phyloP scores from a whole-genome alignment of 2,113 vertebrate genomes.

The Cettia cetti region DNA sequence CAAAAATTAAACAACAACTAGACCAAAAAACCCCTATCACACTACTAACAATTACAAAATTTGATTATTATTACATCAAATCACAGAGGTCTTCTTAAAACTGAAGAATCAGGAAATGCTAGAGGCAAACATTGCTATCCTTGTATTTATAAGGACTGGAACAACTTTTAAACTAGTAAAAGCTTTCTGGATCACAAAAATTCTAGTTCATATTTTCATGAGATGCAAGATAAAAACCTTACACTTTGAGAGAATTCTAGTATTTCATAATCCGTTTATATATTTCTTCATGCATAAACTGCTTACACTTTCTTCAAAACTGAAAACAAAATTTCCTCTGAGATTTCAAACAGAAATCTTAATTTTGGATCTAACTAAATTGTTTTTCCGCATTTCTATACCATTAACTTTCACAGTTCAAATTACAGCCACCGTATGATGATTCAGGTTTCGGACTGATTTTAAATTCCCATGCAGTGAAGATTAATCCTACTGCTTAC shows the following conservation, averaged over 20 bases:
- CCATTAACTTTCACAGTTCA: constrained; percentile 42
- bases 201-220: constrained; percentile 29
- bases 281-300: not conserved
- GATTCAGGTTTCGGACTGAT: constrained; percentile 2
- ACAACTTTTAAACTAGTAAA: not conserved
- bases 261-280: not conserved
- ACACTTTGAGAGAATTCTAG: not conserved
- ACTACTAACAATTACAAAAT: not conserved
- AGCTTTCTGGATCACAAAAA: constrained; percentile 28
- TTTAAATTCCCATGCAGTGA: constrained; percentile 33
- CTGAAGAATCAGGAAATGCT: constrained; percentile 1
- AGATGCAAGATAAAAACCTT: constrained; percentile 25
- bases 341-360: not conserved
- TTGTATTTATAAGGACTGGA: not conserved
- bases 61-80: not conserved
- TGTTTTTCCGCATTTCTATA: constrained; percentile 9
- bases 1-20: not conserved
- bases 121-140: not conserved
- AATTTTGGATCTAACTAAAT: not conserved
- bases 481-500: constrained; percentile 52
- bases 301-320: not conserved
- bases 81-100: not conserved
- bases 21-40: not conserved
- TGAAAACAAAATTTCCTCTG: not conserved
- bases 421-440: constrained; percentile 2